Evolutionary conservation across 2,797 vertebrate species (phyloP).

Genomic region (Mergus octosetaceus): DNA sequence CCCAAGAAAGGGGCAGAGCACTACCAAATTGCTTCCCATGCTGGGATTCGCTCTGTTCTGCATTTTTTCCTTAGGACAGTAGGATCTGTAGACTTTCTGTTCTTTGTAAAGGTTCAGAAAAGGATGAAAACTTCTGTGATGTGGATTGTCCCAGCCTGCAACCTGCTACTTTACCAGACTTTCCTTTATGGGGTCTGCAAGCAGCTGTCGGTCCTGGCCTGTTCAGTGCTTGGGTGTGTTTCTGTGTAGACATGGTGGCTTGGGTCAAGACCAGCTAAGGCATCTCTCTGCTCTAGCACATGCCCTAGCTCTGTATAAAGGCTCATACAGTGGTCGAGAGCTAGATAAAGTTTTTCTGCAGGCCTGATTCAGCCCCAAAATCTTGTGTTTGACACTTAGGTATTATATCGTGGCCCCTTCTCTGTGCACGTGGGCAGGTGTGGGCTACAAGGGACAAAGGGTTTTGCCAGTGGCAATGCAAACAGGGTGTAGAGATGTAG

Average conservation of each 20-base stretch:
- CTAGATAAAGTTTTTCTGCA: not conserved
- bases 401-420: not conserved
- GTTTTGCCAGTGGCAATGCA: conserved; percentile 24
- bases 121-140: not conserved
- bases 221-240: not conserved
- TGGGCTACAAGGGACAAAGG: not conserved
- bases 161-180: not conserved
- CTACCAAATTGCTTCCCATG: fast-evolving
- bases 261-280: not conserved
- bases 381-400: not conserved
- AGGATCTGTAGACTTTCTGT: not conserved
- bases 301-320: not conserved
- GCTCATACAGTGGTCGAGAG: not conserved
- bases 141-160: not conserved
- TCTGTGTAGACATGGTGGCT: not conserved
- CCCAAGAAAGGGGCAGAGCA: not conserved
- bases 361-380: not conserved
- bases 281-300: not conserved
- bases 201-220: not conserved
- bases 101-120: not conserved
- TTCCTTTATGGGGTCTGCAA: not conserved
- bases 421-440: not conserved
- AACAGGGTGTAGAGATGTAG: not conserved
- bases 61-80: not conserved
- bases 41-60: not conserved